These are phyloP conservation scores for Podilymbus podiceps DNA, from an alignment of 2,113 vertebrate species.

Conservation along the genomic window DNA sequence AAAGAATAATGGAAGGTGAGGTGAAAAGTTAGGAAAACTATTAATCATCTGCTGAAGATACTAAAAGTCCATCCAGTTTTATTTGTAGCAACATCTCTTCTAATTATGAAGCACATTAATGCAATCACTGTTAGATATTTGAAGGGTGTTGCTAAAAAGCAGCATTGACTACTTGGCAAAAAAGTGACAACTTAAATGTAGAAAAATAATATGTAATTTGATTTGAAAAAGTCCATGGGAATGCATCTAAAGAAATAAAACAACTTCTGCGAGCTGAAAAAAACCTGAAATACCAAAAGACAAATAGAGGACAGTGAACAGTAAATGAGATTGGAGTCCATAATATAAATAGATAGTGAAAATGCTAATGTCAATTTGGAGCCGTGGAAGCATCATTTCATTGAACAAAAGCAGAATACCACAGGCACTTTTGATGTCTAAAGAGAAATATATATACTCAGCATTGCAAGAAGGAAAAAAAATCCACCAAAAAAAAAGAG, in stretches of 20 bases:
- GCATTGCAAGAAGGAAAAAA: not conserved
- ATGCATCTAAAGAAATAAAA: conserved; percentile 56
- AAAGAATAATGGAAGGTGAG: conserved; percentile 9
- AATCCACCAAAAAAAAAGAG: not conserved
- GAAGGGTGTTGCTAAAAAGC: conserved; percentile 19
- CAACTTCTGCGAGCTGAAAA: conserved; percentile 47
- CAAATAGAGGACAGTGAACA: conserved; percentile 55
- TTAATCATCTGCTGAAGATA: not conserved
- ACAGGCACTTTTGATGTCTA: not conserved
- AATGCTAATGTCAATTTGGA: not conserved
- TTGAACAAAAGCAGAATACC: conserved; percentile 3
- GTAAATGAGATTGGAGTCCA: conserved; percentile 39
- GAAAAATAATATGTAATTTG: conserved; percentile 31
- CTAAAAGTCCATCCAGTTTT: conserved; percentile 1
- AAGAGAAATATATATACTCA: not conserved
- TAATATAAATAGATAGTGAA: conserved; percentile 42
- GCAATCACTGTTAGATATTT: not conserved
- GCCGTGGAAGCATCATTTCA: conserved; percentile 3
- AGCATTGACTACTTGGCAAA: not conserved
- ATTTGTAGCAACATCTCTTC: not conserved
- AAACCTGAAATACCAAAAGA: conserved; percentile 60
- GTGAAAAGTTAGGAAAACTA: not conserved
- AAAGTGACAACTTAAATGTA: not conserved
- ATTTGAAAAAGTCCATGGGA: conserved; percentile 40
- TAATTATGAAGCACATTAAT: not conserved